Evolutionary conservation across 1,140 invertebrate species (phyloP).

Genomic region (Drosophila chauvacae): DNA sequence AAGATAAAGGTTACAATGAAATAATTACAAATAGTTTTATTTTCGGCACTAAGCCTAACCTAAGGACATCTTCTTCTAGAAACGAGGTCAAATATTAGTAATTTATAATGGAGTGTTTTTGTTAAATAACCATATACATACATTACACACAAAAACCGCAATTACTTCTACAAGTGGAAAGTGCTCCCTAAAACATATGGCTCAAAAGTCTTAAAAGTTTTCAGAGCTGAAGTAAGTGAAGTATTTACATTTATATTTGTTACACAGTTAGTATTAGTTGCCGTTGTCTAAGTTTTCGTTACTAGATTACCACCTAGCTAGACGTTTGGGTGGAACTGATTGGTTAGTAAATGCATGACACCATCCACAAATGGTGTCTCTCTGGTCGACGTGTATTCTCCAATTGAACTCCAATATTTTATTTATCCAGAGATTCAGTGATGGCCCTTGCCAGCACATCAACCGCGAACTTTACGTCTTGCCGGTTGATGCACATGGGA

Average conservation of each 20-base stretch:
- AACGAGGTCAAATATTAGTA: too few relatives aligned
- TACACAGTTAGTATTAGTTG: background rate
- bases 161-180: background rate
- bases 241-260: background rate
- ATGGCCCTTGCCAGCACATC: constrained; percentile 87
- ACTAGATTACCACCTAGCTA: background rate
- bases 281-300: background rate
- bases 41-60: too few relatives aligned
- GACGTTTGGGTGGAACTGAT: background rate
- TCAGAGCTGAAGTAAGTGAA: background rate
- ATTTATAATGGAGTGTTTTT: too few relatives aligned
- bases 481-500: constrained; percentile 96
- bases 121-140: too few relatives aligned
- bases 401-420: constrained; percentile 10
- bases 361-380: constrained; percentile 3
- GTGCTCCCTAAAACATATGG: background rate
- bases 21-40: too few relatives aligned
- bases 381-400: constrained; percentile 1
- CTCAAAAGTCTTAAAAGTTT: background rate
- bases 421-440: constrained; percentile 47
- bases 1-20: too few relatives aligned
- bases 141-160: background rate
- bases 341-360: constrained; percentile 33
- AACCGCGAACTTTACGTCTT: constrained; percentile 93
- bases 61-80: too few relatives aligned